Evolutionary conservation across 1,140 invertebrate genomes (phyloP).

Genomic region (Glomeris maerens): DNA sequence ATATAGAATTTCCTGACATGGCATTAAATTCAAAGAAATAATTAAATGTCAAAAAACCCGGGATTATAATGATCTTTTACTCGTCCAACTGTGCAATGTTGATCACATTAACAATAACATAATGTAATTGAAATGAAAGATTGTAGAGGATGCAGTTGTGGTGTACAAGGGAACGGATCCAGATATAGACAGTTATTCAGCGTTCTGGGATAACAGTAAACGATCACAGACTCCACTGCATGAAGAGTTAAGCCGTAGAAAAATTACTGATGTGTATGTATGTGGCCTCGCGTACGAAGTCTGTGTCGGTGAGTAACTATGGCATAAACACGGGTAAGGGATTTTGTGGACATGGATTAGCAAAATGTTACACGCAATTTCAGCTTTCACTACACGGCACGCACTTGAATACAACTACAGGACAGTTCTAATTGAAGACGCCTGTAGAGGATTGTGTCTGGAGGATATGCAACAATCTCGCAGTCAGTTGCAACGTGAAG

Average conservation of each 20-base stretch:
- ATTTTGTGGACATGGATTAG: neutral
- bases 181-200: constrained; percentile 92
- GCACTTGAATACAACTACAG: constrained; percentile 75
- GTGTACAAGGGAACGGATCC: constrained; percentile 89
- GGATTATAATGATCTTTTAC: neutral
- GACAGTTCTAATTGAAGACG: constrained; percentile 79
- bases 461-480: constrained; percentile 70
- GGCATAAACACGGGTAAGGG: constrained; percentile 9
- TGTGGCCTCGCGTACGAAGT: constrained; percentile 93
- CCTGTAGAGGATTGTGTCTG: constrained; percentile 68
- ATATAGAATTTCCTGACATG: no score
- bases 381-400: constrained; percentile 71
- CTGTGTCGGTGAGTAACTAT: constrained; percentile 60
- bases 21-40: no score
- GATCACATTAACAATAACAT: neutral
- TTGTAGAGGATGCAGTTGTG: constrained; percentile 45
- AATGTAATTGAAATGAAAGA: neutral
- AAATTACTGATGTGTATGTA: constrained; percentile 82
- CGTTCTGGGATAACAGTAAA: constrained; percentile 95
- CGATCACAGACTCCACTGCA: constrained; percentile 72
- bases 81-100: constrained; percentile 2
- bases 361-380: constrained; percentile 7
- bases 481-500: constrained; percentile 49
- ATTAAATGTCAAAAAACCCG: neutral
- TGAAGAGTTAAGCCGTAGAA: constrained; percentile 56